Evolutionary conservation across 2,888 invertebrate genomes (phyloP).

Genomic region (Carterocephalus palaemon): DNA sequence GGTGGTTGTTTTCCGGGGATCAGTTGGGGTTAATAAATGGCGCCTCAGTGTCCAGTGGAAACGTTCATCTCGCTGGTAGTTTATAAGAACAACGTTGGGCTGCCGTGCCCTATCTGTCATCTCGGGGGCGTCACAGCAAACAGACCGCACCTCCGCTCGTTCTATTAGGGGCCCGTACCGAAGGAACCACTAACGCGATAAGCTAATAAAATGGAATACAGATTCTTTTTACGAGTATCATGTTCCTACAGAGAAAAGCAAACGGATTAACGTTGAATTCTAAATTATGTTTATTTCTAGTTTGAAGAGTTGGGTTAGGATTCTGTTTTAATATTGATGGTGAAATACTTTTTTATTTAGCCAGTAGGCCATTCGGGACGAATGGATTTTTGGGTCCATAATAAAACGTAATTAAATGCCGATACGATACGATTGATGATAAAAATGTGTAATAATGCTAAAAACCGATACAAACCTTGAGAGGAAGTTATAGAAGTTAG

Average conservation of each 20-base stretch:
- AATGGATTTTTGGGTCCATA: too few species aligned
- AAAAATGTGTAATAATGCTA: too few species aligned
- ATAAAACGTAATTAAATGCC: too few species aligned
- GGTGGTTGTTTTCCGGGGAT: neutral
- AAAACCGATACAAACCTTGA: too few species aligned
- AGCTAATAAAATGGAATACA: conserved; percentile 52
- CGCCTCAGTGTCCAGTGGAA: conserved; percentile 4
- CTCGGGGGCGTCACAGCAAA: conserved; percentile 64
- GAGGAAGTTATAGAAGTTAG: too few species aligned
- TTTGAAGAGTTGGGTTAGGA: conserved; percentile 12
- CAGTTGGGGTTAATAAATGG: neutral
- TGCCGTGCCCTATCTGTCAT: conserved; percentile 75
- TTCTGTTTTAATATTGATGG: conserved; percentile 1
- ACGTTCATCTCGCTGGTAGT: conserved; percentile 38
- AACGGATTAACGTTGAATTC: conserved; percentile 23
- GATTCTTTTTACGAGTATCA: conserved; percentile 39
- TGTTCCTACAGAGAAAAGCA: conserved; percentile 18
- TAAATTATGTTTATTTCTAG: conserved; percentile 24
- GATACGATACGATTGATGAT: too few species aligned
- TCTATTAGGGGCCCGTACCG: conserved; percentile 66
- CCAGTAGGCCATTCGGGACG: too few species aligned
- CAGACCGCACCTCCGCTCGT: conserved; percentile 71
- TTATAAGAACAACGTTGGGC: conserved; percentile 54
- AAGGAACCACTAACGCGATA: conserved; percentile 51
- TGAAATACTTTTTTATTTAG: neutral